phyloP scores from a whole-genome alignment of 1,140 invertebrate genomes.

The Papilio aristodemus region DNA sequence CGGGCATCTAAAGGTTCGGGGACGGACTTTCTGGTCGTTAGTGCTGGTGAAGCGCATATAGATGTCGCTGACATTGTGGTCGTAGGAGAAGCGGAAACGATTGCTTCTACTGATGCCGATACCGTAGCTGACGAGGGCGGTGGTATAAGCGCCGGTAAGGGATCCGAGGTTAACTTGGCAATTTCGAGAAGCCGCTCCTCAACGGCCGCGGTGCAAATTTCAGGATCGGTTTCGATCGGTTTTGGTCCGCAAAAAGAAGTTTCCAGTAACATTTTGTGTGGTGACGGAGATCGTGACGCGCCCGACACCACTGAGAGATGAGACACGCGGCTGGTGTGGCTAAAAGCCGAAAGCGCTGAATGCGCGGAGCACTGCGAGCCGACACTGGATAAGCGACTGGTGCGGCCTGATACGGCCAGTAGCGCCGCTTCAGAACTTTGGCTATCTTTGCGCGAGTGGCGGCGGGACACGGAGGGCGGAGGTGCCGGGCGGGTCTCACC shows the following conservation, averaged over 20 bases:
- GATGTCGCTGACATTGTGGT: slow-evolving; percentile 20
- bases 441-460: slow-evolving; percentile 87
- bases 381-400: slow-evolving; percentile 89
- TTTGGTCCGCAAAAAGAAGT: slow-evolving; percentile 94
- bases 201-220: slow-evolving; percentile 70
- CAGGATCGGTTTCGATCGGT: slow-evolving; percentile 82
- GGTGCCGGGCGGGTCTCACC: slow-evolving; percentile 45
- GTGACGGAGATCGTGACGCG: slow-evolving; percentile 88
- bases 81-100: not conserved
- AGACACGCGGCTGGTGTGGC: slow-evolving; percentile 78
- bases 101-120: slow-evolving; percentile 46
- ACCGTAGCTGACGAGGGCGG: slow-evolving; percentile 64
- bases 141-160: slow-evolving; percentile 55
- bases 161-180: slow-evolving; percentile 46
- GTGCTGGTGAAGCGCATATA: slow-evolving; percentile 35
- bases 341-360: slow-evolving; percentile 77
- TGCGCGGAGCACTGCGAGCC: slow-evolving; percentile 84
- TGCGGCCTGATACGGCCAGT: slow-evolving; percentile 90
- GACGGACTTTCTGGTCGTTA: slow-evolving; percentile 39
- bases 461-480: slow-evolving; percentile 56
- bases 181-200: slow-evolving; percentile 65
- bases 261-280: slow-evolving; percentile 92
- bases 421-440: slow-evolving; percentile 89
- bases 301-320: slow-evolving; percentile 87
- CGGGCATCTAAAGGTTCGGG: slow-evolving; percentile 76